Evolutionary conservation across 1,140 invertebrate genomes (phyloP).

Genomic region (Heliothis subflexa): DNA sequence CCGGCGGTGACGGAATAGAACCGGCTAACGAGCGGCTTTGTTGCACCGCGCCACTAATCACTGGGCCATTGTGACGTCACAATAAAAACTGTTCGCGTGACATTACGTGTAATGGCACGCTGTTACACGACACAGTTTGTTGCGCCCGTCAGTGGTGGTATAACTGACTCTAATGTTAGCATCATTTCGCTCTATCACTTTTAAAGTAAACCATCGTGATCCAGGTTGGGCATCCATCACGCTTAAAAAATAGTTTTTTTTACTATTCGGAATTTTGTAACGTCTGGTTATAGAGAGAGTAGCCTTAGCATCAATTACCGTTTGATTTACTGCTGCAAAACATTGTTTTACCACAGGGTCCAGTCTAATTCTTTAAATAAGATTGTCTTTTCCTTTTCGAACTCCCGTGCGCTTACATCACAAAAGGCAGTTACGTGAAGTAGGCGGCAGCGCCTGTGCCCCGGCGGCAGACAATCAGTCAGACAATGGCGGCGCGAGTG

Average conservation of each 20-base stretch:
- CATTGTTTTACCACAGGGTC: no score
- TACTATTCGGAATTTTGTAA: no score
- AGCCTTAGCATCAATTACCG: no score
- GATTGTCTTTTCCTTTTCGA: not conserved
- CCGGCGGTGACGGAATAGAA: slow-evolving; percentile 25
- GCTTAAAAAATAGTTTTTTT: no score
- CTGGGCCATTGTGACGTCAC: slow-evolving; percentile 25
- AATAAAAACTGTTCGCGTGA: not conserved
- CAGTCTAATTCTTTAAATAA: no score
- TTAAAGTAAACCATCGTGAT: no score
- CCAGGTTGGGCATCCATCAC: no score
- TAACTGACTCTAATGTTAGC: not conserved
- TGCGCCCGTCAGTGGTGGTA: not conserved
- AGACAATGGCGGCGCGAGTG: slow-evolving; percentile 5
- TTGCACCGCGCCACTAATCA: slow-evolving; percentile 25
- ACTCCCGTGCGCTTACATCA: not conserved
- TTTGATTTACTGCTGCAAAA: no score
- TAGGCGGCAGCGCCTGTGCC: not conserved
- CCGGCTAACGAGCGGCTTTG: slow-evolving; percentile 48
- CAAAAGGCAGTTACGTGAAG: not conserved
- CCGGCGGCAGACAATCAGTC: not conserved
- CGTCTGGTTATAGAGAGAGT: no score
- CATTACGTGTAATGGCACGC: slow-evolving; percentile 8
- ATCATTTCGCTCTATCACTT: no score
- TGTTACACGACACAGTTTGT: not conserved